These are phyloP conservation scores for Cosmorhoe ocellata DNA, from an alignment of 2,888 invertebrate genomes.

Conservation along the genomic window DNA sequence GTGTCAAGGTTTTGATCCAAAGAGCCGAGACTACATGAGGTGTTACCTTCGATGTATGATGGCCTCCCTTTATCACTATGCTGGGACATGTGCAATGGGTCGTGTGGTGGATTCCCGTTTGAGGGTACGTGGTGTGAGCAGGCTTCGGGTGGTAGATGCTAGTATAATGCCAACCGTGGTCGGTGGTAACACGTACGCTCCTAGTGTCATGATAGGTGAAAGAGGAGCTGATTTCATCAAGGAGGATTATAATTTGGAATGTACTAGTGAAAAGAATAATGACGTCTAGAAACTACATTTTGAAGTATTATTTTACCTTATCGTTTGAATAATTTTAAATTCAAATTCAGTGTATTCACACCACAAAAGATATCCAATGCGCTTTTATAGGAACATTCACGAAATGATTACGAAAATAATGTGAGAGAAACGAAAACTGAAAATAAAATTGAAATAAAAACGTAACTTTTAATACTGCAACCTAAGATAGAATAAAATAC, in stretches of 20 bases:
- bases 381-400: no score
- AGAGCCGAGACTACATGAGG: slow-evolving; percentile 23
- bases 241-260: slow-evolving; percentile 7
- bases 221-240: slow-evolving; percentile 29
- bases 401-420: no score
- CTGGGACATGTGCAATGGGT: slow-evolving; percentile 33
- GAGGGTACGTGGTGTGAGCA: slow-evolving; percentile 24
- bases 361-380: no score
- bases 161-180: slow-evolving; percentile 31
- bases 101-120: slow-evolving; percentile 32
- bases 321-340: no score
- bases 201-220: slow-evolving; percentile 26
- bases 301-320: no score
- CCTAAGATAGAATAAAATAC: no score
- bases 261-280: no score
- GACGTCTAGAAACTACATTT: no score
- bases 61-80: slow-evolving; percentile 22
- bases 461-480: no score
- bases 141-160: slow-evolving; percentile 32
- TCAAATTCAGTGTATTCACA: no score
- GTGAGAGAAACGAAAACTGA: no score
- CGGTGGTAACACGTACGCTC: slow-evolving; percentile 16
- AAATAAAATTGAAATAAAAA: no score
- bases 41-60: slow-evolving; percentile 26
- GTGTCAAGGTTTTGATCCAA: slow-evolving; percentile 1